phyloP scores from a whole-genome alignment of 2,797 vertebrate species.

The Urosaurus nigricauda region DNA sequence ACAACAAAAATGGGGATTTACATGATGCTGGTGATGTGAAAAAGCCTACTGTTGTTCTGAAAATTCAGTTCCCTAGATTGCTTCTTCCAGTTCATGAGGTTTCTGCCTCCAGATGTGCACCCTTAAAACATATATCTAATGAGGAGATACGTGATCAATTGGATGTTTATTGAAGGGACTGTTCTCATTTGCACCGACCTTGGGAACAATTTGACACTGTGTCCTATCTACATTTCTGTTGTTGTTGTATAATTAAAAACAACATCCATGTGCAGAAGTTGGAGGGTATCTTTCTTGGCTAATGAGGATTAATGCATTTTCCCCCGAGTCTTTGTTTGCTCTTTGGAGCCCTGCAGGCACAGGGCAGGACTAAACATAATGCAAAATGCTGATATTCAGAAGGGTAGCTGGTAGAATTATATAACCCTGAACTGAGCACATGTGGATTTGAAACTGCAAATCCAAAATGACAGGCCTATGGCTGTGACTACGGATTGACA shows the following conservation, averaged over 20 bases:
- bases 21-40: neutral
- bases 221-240: conserved; percentile 50
- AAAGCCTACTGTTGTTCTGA: neutral
- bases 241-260: conserved; percentile 63
- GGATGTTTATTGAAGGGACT: conserved; percentile 8
- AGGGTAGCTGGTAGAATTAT: neutral
- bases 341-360: conserved; percentile 7
- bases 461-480: neutral
- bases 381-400: neutral
- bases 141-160: neutral
- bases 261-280: conserved; percentile 41
- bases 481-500: neutral
- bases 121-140: neutral
- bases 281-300: neutral
- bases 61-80: neutral
- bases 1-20: too few species aligned
- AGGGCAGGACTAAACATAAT: neutral
- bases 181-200: conserved; percentile 58
- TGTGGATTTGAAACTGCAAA: neutral
- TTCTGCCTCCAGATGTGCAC: neutral
- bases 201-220: conserved; percentile 34
- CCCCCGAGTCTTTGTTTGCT: conserved; percentile 42
- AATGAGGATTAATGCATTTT: conserved; percentile 60
- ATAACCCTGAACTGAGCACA: neutral
- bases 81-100: neutral